phyloP scores from a whole-genome alignment of 2,888 invertebrate species.

The Brachypalpus laphriformis region DNA sequence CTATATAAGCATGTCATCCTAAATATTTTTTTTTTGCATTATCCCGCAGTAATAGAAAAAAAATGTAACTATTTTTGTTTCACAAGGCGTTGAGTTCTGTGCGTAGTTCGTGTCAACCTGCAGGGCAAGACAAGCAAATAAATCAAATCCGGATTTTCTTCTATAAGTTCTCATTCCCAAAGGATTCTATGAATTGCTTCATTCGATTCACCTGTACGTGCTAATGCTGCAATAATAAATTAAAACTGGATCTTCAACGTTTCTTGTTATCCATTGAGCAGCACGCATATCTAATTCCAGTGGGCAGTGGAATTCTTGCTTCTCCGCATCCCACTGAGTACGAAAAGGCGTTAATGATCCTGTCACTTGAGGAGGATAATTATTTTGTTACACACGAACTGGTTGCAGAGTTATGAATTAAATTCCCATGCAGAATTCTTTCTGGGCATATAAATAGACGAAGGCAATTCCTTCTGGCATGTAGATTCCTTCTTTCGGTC shows the following conservation, averaged over 20 bases:
- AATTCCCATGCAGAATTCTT: conserved; percentile 16
- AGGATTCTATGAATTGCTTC: background rate
- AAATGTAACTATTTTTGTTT: too few relatives aligned
- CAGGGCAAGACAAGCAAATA: too few relatives aligned
- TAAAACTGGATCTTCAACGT: conserved; percentile 44
- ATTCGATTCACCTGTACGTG: background rate
- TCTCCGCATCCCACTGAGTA: conserved; percentile 42
- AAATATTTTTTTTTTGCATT: too few relatives aligned
- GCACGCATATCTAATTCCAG: background rate
- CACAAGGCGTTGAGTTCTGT: too few relatives aligned
- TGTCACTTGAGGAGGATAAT: conserved; percentile 17
- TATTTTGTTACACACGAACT: conserved; percentile 27
- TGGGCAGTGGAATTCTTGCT: conserved; percentile 30
- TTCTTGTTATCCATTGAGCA: background rate
- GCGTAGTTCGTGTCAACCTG: too few relatives aligned
- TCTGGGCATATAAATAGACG: conserved; percentile 62
- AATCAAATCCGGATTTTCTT: conserved; percentile 23
- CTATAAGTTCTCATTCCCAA: background rate
- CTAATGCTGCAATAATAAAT: conserved; percentile 1
- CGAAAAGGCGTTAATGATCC: conserved; percentile 60
- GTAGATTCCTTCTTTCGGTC: conserved; percentile 29
- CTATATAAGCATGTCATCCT: too few relatives aligned
- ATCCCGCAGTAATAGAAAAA: too few relatives aligned
- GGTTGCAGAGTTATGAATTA: conserved; percentile 33
- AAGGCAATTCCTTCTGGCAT: background rate